Percentiles rank a stretch among this genome's conserved stretches.
Conservation (phyloP, 2,113 vertebrate genomes). For the Silurus glanis region DNA sequence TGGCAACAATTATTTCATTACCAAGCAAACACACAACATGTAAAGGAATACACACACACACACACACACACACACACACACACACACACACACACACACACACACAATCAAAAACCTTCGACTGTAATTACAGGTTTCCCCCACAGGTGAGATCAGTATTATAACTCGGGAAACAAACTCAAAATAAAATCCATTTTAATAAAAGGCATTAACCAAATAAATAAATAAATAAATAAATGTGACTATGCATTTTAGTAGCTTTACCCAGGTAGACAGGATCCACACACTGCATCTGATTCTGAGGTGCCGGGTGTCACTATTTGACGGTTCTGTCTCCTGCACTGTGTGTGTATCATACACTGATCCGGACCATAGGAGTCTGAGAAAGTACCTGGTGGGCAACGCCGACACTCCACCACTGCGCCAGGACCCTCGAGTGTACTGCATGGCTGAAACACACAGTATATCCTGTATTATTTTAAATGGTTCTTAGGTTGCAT, state of each 20-base stretch:
- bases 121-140: not conserved
- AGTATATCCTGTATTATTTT: not conserved
- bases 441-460: constrained; percentile 66
- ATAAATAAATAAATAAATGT: not conserved
- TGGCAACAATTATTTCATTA: constrained; percentile 19
- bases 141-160: not conserved
- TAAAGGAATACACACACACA: not conserved
- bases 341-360: constrained; percentile 76
- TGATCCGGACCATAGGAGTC: constrained; percentile 56
- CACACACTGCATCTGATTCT: constrained; percentile 73
- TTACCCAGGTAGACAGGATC: constrained; percentile 83
- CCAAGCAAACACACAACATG: not conserved
- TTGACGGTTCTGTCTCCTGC: constrained; percentile 67
- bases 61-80: not conserved
- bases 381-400: constrained; percentile 81
- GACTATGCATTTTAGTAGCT: not conserved
- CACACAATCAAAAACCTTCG: not conserved
- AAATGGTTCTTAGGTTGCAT: not conserved
- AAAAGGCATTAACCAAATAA: not conserved
- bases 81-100: constrained; percentile 10
- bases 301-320: constrained; percentile 65
- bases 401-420: constrained; percentile 71
- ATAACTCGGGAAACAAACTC: not conserved
- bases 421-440: constrained; percentile 27
- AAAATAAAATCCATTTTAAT: not conserved